Evolutionary conservation across 1,140 invertebrate genomes (phyloP).

Genomic region (Drosophila sulfurigaster): DNA sequence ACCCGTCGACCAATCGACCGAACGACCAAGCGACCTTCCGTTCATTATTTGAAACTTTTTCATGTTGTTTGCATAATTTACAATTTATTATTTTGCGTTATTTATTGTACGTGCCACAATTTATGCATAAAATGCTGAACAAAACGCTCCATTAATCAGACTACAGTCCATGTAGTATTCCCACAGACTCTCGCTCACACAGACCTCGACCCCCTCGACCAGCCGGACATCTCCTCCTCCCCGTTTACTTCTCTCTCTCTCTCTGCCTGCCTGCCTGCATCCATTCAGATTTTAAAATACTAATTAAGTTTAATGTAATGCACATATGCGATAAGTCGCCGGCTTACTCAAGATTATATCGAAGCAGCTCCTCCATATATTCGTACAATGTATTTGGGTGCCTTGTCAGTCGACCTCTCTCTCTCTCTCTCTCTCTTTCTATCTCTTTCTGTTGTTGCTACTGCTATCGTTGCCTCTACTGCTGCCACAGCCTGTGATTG

Average conservation of each 20-base stretch:
- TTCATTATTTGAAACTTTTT: conserved; percentile 72
- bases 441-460: not conserved
- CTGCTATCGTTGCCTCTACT: conserved; percentile 2
- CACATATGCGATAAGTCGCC: conserved; percentile 67
- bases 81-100: conserved; percentile 78
- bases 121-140: conserved; percentile 76
- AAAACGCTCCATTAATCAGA: conserved; percentile 79
- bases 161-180: conserved; percentile 52
- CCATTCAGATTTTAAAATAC: conserved; percentile 54
- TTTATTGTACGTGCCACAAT: conserved; percentile 77
- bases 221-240: not conserved
- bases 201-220: conserved; percentile 24
- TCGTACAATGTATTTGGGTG: conserved; percentile 74
- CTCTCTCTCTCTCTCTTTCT: conserved; percentile 5
- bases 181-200: conserved; percentile 50
- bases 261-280: conserved; percentile 23
- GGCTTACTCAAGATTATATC: conserved; percentile 55
- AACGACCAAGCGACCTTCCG: conserved; percentile 53
- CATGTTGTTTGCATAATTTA: conserved; percentile 80
- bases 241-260: not conserved
- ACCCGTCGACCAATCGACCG: not conserved
- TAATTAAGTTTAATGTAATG: conserved; percentile 82
- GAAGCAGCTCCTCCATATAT: conserved; percentile 33
- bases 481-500: conserved; percentile 59
- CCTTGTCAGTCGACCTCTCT: conserved; percentile 60